These are phyloP conservation scores for Somateria mollissima DNA, from an alignment of 2,797 vertebrate genomes.

Conservation along the genomic window DNA sequence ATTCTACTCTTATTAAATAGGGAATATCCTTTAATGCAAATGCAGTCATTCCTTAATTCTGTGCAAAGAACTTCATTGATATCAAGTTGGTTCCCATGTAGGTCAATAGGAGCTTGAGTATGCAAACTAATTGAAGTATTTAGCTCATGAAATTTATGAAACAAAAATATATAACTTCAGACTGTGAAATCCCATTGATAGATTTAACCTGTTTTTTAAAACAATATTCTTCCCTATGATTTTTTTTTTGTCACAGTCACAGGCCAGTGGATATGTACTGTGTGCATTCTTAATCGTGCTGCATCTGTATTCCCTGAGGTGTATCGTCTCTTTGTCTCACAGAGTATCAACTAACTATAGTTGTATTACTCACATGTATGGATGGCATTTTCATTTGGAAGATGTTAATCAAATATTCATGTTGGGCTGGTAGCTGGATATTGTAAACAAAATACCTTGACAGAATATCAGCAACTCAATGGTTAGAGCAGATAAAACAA, in stretches of 20 bases:
- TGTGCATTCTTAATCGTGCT: not conserved
- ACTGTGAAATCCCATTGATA: not conserved
- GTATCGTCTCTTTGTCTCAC: fast-evolving
- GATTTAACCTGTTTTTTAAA: not conserved
- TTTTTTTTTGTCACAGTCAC: not conserved
- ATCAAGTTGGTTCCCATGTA: fast-evolving
- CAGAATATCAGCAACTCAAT: fast-evolving
- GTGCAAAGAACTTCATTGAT: not conserved
- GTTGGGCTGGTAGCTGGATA: not conserved
- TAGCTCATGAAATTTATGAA: not conserved
- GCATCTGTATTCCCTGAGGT: not conserved
- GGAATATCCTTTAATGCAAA: not conserved
- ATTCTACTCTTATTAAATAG: not conserved
- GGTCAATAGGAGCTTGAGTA: not conserved
- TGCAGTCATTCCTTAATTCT: not conserved
- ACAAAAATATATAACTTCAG: not conserved
- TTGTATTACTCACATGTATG: fast-evolving
- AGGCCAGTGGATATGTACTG: not conserved
- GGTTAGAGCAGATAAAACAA: not conserved
- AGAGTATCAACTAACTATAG: too few species aligned
- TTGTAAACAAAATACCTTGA: not conserved
- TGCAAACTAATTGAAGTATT: not conserved
- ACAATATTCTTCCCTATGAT: not conserved
- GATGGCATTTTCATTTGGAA: not conserved
- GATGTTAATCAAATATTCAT: not conserved